phyloP scores from a whole-genome alignment of 2,888 invertebrate species.

The Sycophila texana region DNA sequence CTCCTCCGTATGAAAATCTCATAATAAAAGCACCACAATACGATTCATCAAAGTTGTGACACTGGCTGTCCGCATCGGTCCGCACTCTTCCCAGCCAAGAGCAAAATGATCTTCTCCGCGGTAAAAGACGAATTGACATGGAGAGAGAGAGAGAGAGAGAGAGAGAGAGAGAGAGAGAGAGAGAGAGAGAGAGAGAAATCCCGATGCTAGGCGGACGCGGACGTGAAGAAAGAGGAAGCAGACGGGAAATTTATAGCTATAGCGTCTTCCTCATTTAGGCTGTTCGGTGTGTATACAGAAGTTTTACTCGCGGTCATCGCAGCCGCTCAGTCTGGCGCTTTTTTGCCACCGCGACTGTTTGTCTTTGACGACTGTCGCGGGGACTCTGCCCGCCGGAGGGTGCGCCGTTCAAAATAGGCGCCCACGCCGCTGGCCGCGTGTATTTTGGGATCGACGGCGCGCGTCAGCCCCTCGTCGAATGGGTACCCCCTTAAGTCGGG shows the following conservation, averaged over 20 bases:
- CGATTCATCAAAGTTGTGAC: constrained; percentile 1
- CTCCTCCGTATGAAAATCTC: too few species aligned
- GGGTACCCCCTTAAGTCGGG: constrained; percentile 14
- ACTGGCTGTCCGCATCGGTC: constrained; percentile 21
- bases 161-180: neutral
- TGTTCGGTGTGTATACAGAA: neutral
- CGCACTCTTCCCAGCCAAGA: neutral
- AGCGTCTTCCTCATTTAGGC: neutral
- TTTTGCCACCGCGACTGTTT: constrained; percentile 1
- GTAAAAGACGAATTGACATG: constrained; percentile 14
- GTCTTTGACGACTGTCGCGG: neutral
- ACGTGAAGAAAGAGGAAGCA: too few species aligned
- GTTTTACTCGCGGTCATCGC: constrained; percentile 1
- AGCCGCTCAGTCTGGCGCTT: neutral
- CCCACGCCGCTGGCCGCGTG: neutral
- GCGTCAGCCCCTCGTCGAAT: neutral
- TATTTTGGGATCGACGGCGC: neutral
- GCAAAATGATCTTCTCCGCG: constrained; percentile 16
- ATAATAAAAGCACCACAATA: neutral
- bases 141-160: neutral
- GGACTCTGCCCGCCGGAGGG: neutral
- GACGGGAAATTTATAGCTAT: constrained; percentile 25
- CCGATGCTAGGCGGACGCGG: too few species aligned
- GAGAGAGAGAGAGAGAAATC: neutral
- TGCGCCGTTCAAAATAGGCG: constrained; percentile 33